Conservation (phyloP, 1,140 invertebrate genomes). For the Plutomurus gul region DNA sequence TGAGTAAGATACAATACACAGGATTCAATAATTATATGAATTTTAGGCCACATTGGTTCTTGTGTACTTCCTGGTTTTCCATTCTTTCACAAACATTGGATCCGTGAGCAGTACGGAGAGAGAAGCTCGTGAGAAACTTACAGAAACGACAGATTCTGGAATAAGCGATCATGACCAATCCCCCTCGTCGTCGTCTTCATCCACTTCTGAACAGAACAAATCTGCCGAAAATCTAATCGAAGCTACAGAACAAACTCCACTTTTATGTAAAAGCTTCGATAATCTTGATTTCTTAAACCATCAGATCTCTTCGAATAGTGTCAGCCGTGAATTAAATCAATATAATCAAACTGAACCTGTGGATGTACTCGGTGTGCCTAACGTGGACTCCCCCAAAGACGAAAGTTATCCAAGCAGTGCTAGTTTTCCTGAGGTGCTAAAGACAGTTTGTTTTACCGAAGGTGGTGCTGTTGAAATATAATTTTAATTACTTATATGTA, state of each 20-base stretch:
- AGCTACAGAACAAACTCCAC: constrained; percentile 43
- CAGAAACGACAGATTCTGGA: constrained; percentile 41
- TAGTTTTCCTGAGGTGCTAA: constrained; percentile 51
- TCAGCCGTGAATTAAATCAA: neutral
- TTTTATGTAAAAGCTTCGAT: constrained; percentile 31
- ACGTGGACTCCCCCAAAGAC: neutral
- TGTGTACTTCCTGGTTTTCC: constrained; percentile 38
- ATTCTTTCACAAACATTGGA: constrained; percentile 6
- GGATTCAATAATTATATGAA: neutral
- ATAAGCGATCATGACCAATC: constrained; percentile 45
- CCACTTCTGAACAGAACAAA: neutral
- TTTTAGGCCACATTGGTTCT: constrained; percentile 43
- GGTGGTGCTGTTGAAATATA: constrained; percentile 52
- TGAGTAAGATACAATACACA: too few species aligned
- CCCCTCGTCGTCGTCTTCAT: constrained; percentile 34
- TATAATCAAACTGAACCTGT: neutral
- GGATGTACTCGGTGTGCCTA: neutral
- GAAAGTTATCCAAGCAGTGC: neutral
- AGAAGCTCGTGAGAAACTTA: constrained; percentile 13
- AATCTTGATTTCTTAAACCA: neutral
- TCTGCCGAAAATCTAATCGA: neutral
- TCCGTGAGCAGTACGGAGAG: neutral
- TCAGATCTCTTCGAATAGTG: neutral
- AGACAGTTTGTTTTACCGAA: constrained; percentile 47
- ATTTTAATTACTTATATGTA: too few species aligned